Evolutionary conservation across 2,888 invertebrate genomes (phyloP).

Genomic region (Cremastobaeus sp.): DNA sequence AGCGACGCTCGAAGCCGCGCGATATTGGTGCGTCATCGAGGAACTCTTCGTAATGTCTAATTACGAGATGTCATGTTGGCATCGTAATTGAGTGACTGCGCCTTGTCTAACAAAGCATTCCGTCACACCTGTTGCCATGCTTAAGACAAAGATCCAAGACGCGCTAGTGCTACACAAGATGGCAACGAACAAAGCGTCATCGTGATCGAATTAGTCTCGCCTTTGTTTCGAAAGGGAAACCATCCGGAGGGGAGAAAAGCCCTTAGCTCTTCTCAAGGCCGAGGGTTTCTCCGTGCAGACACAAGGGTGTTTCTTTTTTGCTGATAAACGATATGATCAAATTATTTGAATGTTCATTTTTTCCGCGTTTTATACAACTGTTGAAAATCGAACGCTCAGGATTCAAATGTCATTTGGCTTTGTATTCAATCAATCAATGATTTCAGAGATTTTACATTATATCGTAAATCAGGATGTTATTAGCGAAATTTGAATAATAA

Average conservation of each 20-base stretch:
- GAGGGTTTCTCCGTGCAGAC: conserved; percentile 47
- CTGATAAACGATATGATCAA: conserved; percentile 37
- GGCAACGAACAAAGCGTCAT: conserved; percentile 57
- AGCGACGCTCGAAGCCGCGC: too few species aligned
- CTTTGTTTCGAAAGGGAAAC: conserved; percentile 60
- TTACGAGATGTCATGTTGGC: conserved; percentile 15
- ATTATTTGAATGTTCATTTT: conserved; percentile 46
- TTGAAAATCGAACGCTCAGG: conserved; percentile 5
- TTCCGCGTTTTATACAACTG: conserved; percentile 22
- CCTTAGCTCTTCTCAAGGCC: conserved; percentile 53
- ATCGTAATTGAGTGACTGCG: conserved; percentile 26
- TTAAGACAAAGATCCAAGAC: conserved; percentile 45
- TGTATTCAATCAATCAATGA: too few species aligned
- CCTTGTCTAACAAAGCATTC: conserved; percentile 27
- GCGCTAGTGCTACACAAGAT: conserved; percentile 44
- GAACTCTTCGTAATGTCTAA: conserved; percentile 14
- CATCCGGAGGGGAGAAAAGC: conserved; percentile 49
- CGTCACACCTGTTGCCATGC: conserved; percentile 57
- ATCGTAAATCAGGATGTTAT: too few species aligned
- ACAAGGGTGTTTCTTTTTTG: conserved; percentile 43
- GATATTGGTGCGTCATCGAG: conserved; percentile 6
- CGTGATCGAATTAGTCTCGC: conserved; percentile 59
- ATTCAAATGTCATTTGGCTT: too few species aligned
- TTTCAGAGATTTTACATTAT: too few species aligned
- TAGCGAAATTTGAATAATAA: too few species aligned